Conservation (phyloP, 2,113 vertebrate species). For the Physeter macrocephalus region DNA sequence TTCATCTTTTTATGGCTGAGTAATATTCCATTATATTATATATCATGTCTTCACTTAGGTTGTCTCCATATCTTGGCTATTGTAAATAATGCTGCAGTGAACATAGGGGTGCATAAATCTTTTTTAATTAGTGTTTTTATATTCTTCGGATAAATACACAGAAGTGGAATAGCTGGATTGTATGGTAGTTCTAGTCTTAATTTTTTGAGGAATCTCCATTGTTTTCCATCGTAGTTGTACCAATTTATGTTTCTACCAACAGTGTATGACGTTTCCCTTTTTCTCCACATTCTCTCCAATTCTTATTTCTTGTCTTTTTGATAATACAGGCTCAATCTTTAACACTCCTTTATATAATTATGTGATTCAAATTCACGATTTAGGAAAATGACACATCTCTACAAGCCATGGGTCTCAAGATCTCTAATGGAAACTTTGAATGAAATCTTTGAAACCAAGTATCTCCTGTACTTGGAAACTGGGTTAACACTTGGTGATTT, state of each 20-base stretch:
- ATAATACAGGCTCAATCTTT: not conserved
- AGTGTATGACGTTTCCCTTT: not conserved
- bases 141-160: not conserved
- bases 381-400: not conserved
- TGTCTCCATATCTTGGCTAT: not conserved
- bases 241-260: not conserved
- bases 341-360: not conserved
- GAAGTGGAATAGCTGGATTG: not conserved
- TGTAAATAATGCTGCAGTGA: not conserved
- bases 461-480: not conserved
- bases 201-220: not conserved
- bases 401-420: not conserved
- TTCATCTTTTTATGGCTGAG: not conserved
- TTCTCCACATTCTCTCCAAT: not conserved
- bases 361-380: not conserved
- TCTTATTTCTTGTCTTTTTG: not conserved
- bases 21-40: not conserved
- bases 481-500: not conserved
- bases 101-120: not conserved
- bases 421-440: not conserved
- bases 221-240: not conserved
- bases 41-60: not conserved
- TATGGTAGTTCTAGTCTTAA: not conserved
- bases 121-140: not conserved
- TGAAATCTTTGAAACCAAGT: not conserved